phyloP scores from a whole-genome alignment of 2,797 vertebrate species.

The Neopelma chrysocephalum region DNA sequence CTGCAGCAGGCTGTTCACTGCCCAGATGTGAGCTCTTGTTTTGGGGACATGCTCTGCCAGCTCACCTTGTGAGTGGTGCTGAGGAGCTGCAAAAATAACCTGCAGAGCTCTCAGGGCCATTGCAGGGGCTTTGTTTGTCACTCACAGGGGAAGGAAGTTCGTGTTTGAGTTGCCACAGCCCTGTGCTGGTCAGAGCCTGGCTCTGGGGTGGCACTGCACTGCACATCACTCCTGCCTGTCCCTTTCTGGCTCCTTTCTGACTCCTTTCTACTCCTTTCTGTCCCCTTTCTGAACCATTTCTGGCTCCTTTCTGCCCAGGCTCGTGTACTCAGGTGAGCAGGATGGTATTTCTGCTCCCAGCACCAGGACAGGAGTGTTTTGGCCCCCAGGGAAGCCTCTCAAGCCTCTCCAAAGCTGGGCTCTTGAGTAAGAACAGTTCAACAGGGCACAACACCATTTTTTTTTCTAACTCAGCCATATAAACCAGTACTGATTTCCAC shows the following conservation, averaged over 20 bases:
- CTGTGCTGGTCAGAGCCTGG: neutral
- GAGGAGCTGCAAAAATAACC: slow-evolving; percentile 6
- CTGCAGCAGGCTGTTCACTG: neutral
- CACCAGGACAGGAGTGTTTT: neutral
- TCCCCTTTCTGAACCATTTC: neutral
- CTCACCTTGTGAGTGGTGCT: neutral
- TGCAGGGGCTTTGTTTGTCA: slow-evolving; percentile 20
- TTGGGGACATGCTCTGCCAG: slow-evolving; percentile 3
- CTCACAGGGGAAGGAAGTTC: neutral
- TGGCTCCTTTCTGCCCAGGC: neutral
- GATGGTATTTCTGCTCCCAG: neutral
- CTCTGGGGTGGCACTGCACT: neutral
- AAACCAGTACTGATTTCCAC: neutral
- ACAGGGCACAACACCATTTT: neutral
- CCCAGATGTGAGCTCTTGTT: neutral
- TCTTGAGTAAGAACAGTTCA: neutral
- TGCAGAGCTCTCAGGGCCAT: neutral
- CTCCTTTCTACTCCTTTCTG: neutral
- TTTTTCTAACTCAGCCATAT: neutral
- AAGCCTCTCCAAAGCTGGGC: neutral
- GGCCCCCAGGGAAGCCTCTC: neutral
- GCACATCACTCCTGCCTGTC: neutral
- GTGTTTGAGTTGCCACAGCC: neutral
- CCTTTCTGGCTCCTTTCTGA: neutral
- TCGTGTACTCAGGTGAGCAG: neutral